These are phyloP conservation scores for Sceliomorpha sp. DNA, from an alignment of 2,888 invertebrate genomes.

Conservation along the genomic window DNA sequence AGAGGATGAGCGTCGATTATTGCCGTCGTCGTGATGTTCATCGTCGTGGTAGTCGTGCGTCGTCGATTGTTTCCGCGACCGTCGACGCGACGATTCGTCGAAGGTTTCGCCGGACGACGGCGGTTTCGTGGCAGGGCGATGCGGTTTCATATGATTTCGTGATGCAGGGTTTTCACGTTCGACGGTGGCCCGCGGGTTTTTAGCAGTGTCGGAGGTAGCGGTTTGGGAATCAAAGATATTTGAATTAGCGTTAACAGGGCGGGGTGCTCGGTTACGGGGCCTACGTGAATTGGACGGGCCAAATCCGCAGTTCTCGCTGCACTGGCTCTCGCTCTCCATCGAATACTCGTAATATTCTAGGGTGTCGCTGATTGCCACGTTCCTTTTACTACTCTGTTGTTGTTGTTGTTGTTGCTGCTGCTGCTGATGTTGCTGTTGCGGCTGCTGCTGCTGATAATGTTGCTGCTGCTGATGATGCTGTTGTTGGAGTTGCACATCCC, in stretches of 20 bases:
- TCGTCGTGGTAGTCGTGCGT: constrained; percentile 60
- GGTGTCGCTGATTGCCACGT: constrained; percentile 80
- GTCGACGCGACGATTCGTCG: constrained; percentile 60
- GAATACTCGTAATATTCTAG: constrained; percentile 80
- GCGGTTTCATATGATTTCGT: constrained; percentile 64
- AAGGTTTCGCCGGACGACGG: constrained; percentile 60
- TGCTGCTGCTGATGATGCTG: constrained; percentile 66
- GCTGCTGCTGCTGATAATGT: constrained; percentile 60
- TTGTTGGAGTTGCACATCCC: constrained; percentile 68
- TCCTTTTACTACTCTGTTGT: constrained; percentile 76
- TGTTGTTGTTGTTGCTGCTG: constrained; percentile 66
- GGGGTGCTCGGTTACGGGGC: constrained; percentile 80
- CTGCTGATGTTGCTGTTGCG: constrained; percentile 67
- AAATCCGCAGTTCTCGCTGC: constrained; percentile 81
- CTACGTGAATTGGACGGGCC: constrained; percentile 80
- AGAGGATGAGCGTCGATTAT: constrained; percentile 77
- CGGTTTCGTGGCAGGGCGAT: constrained; percentile 58
- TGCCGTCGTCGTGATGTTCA: constrained; percentile 62
- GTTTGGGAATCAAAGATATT: constrained; percentile 81
- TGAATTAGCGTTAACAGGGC: constrained; percentile 80
- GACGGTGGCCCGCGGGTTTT: constrained; percentile 77
- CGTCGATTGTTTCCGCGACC: constrained; percentile 63
- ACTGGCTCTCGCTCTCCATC: constrained; percentile 80
- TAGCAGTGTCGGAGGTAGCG: constrained; percentile 80
- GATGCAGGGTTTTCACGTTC: constrained; percentile 67